Evolutionary conservation across 2,113 vertebrate genomes (phyloP).

Genomic region (Australoheros scitulus): DNA sequence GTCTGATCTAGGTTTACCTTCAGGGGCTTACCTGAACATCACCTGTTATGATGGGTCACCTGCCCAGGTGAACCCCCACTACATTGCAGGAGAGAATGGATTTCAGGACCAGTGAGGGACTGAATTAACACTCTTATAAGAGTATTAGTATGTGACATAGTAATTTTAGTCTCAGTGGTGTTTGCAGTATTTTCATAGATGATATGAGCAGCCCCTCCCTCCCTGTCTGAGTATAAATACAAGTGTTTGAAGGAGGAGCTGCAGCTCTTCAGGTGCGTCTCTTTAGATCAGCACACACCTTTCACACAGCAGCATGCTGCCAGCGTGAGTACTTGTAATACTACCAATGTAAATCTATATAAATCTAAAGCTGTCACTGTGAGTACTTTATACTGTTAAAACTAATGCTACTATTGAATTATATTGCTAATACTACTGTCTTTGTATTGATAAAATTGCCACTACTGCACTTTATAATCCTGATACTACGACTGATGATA

Average conservation of each 20-base stretch:
- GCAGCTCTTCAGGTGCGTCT: slow-evolving; percentile 37
- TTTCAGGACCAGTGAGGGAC: not conserved
- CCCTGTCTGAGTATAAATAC: slow-evolving; percentile 40
- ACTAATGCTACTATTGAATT: not conserved
- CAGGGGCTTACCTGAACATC: not conserved
- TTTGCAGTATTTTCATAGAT: slow-evolving; percentile 25
- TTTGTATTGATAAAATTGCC: not conserved
- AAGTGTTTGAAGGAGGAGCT: slow-evolving; percentile 52
- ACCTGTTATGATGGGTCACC: not conserved
- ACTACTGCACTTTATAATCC: not conserved
- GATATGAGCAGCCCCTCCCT: slow-evolving; percentile 30
- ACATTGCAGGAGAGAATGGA: slow-evolving; percentile 5
- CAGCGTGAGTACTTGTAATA: slow-evolving; percentile 55
- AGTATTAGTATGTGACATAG: not conserved
- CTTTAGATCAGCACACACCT: slow-evolving; percentile 24
- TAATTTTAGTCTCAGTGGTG: not conserved
- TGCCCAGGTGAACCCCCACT: slow-evolving; percentile 3
- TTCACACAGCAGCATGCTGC: slow-evolving; percentile 50
- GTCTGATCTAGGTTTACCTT: not conserved
- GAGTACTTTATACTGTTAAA: not conserved
- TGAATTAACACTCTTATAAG: not conserved
- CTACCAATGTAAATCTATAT: not conserved
- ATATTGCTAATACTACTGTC: not conserved
- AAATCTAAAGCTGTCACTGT: not conserved
- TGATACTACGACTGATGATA: not conserved